Evolutionary conservation across 2,888 invertebrate genomes (phyloP).

Genomic region (Amiota communis): DNA sequence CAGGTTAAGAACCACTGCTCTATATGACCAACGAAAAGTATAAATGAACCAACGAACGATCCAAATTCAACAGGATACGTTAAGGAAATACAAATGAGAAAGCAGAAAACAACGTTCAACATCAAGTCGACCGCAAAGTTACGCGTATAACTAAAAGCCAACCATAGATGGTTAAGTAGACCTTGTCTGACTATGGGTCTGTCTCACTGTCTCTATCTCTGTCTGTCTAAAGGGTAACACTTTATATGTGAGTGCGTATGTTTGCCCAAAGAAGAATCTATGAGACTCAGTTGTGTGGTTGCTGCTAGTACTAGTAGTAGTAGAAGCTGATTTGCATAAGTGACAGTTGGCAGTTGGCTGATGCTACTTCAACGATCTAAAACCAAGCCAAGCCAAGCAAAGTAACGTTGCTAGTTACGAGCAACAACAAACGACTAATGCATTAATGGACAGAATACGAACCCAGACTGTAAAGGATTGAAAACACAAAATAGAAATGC

Average conservation of each 20-base stretch:
- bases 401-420: neutral
- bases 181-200: neutral
- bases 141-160: conserved; percentile 14
- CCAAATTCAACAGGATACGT: too few species aligned
- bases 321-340: conserved; percentile 31
- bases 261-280: too few species aligned
- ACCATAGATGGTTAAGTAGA: neutral
- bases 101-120: conserved; percentile 5
- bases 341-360: conserved; percentile 22
- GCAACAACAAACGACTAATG: conserved; percentile 11
- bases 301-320: neutral
- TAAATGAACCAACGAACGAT: too few species aligned
- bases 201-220: too few species aligned
- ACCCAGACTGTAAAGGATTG: too few species aligned
- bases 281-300: neutral
- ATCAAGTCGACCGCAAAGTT: conserved; percentile 13
- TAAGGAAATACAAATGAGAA: conserved; percentile 20
- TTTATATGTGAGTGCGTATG: too few species aligned
- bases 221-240: too few species aligned
- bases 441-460: neutral
- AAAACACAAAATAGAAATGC: too few species aligned
- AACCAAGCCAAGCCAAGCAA: neutral
- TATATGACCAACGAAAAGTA: too few species aligned
- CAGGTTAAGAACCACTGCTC: too few species aligned
- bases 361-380: neutral